These are phyloP conservation scores for Zoroaster sp. DNA, from an alignment of 53 echinoderm and acorn worm species.

Conservation along the genomic window DNA sequence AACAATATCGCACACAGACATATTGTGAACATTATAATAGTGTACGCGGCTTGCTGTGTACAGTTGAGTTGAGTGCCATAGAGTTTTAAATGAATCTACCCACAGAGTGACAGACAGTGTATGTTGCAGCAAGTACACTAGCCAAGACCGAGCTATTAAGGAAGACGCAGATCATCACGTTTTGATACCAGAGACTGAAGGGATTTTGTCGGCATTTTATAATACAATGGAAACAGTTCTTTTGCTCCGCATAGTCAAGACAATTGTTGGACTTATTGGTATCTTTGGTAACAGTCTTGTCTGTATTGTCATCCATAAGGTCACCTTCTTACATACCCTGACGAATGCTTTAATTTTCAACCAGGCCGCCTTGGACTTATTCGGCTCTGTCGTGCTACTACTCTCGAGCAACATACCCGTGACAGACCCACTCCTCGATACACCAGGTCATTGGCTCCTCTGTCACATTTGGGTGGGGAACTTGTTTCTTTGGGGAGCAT, in stretches of 20 bases:
- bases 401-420: conserved; percentile 37
- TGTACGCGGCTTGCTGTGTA: not conserved
- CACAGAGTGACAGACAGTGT: no score
- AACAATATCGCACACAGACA: no score
- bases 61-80: not conserved
- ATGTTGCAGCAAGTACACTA: not conserved
- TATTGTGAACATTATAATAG: no score
- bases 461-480: conserved; percentile 83
- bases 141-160: not conserved
- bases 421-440: not conserved
- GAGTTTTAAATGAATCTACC: no score
- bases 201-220: not conserved
- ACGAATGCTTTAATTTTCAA: conserved; percentile 81
- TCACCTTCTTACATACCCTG: conserved; percentile 60
- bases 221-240: conserved; percentile 26
- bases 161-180: not conserved
- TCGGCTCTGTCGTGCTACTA: conserved; percentile 73
- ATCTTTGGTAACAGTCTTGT: conserved; percentile 80
- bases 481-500: conserved; percentile 73
- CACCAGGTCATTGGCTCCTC: conserved; percentile 54
- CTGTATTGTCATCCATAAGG: conserved; percentile 64
- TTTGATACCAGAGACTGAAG: not conserved
- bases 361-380: conserved; percentile 78
- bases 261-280: conserved; percentile 58
- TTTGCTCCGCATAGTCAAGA: conserved; percentile 35